Percentiles rank a stretch among this genome's conserved stretches.
Evolutionary conservation across 1,140 invertebrate genomes (phyloP).

Genomic region (Bombus soroeensis): DNA sequence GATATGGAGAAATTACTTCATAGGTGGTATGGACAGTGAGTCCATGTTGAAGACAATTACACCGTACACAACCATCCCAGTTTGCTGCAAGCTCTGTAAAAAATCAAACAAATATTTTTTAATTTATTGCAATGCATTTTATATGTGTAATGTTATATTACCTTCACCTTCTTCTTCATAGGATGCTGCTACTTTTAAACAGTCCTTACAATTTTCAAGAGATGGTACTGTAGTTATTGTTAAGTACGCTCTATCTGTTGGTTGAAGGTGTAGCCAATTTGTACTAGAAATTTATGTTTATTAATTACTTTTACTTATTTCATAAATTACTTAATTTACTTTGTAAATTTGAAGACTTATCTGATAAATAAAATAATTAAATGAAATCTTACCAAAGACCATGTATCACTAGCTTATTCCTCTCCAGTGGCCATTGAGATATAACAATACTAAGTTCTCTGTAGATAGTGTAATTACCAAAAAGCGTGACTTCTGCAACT

Average conservation of each 20-base stretch:
- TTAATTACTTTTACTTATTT: slow-evolving; percentile 6
- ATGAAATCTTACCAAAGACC: slow-evolving; percentile 84
- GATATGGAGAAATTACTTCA: slow-evolving; percentile 87
- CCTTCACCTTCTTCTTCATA: slow-evolving; percentile 85
- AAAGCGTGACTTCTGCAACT: slow-evolving; percentile 87
- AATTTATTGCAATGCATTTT: not conserved
- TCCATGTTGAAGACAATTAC: slow-evolving; percentile 87
- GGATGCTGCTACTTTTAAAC: slow-evolving; percentile 84
- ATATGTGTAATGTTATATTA: slow-evolving; percentile 21
- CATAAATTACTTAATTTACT: too few relatives aligned
- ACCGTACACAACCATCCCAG: slow-evolving; percentile 84
- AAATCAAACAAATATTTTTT: not conserved
- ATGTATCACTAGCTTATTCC: slow-evolving; percentile 86
- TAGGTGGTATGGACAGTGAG: slow-evolving; percentile 88
- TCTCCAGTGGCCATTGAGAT: slow-evolving; percentile 88
- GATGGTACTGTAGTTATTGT: slow-evolving; percentile 85
- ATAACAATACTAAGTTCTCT: slow-evolving; percentile 86
- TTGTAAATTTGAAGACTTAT: not conserved
- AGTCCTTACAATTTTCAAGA: slow-evolving; percentile 85
- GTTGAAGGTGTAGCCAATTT: slow-evolving; percentile 76
- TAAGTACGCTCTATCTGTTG: slow-evolving; percentile 83
- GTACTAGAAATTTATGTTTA: slow-evolving; percentile 61
- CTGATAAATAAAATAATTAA: slow-evolving; percentile 14
- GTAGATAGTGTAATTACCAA: slow-evolving; percentile 86
- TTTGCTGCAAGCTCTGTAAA: slow-evolving; percentile 84